Conservation (phyloP, 2,113 vertebrate species). For the Neotragus moschatus region DNA sequence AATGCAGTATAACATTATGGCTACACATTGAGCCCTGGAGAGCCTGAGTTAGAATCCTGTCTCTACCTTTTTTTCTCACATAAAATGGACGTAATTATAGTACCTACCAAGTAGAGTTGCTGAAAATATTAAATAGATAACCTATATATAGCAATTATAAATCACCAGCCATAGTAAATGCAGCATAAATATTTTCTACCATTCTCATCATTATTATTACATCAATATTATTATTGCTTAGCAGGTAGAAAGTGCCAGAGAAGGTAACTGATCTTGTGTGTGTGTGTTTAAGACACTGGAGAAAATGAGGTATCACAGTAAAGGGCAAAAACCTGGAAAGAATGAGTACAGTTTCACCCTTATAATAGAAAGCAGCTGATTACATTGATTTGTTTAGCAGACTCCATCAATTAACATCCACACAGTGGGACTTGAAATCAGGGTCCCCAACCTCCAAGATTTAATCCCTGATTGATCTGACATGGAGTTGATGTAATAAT, state of each 20-base stretch:
- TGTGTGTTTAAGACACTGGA: background rate
- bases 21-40: background rate
- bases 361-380: background rate
- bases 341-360: background rate
- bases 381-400: background rate
- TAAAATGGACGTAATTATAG: background rate
- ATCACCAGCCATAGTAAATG: background rate
- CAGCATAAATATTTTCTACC: background rate
- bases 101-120: background rate
- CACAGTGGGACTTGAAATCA: background rate
- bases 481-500: background rate
- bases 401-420: background rate
- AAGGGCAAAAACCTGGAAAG: background rate
- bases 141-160: background rate
- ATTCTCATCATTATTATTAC: background rate
- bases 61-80: background rate
- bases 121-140: background rate
- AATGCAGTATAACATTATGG: background rate
- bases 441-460: background rate
- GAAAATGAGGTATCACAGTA: background rate
- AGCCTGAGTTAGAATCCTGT: background rate
- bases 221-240: background rate
- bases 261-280: background rate
- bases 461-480: background rate
- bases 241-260: background rate